phyloP scores from a whole-genome alignment of 2,888 invertebrate species.

The Pilophorus perplexus region DNA sequence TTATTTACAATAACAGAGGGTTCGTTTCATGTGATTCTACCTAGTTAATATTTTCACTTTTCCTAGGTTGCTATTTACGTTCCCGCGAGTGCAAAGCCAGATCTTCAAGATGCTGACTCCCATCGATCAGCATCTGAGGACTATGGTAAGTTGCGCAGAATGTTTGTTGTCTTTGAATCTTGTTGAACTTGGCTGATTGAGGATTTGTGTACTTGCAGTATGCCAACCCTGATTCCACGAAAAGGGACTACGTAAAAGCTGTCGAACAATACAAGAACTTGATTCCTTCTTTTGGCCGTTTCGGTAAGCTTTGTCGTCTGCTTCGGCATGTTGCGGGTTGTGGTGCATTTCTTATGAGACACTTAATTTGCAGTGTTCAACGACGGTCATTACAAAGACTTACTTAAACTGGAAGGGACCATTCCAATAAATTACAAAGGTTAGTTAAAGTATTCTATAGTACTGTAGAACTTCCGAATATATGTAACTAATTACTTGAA shows the following conservation, averaged over 20 bases:
- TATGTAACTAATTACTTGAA: no score
- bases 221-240: conserved; percentile 65
- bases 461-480: no score
- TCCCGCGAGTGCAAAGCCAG: no score
- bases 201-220: no score
- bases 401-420: conserved; percentile 84
- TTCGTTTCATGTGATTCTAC: no score
- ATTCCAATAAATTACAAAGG: conserved; percentile 91
- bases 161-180: neutral
- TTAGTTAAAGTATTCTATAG: conserved; percentile 50
- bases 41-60: no score
- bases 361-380: conserved; percentile 67
- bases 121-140: conserved; percentile 4
- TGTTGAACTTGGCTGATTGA: neutral
- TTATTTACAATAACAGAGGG: no score
- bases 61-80: no score
- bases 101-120: conserved; percentile 15
- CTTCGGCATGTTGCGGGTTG: no score
- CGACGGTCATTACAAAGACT: conserved; percentile 76
- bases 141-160: neutral
- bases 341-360: no score
- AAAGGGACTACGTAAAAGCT: conserved; percentile 66
- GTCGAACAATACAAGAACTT: conserved; percentile 57
- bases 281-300: conserved; percentile 63
- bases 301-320: conserved; percentile 67